phyloP scores from a whole-genome alignment of 2,888 invertebrate genomes.

The Mechanitis messenoides region DNA sequence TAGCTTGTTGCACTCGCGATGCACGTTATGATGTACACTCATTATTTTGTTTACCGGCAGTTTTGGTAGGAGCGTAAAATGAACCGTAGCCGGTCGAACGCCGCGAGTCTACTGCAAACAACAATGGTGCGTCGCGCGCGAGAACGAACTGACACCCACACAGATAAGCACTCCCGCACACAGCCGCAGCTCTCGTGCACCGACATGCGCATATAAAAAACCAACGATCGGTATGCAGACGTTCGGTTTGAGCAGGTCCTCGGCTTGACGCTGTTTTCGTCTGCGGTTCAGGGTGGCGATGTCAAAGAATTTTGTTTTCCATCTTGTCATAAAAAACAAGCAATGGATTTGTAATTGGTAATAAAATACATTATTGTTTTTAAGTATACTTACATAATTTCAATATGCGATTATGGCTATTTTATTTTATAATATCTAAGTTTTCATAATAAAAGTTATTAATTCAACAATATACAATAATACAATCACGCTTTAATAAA shows the following conservation, averaged over 20 bases:
- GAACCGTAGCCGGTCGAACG: conserved; percentile 51
- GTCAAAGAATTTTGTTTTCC: background rate
- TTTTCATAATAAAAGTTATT: too few species aligned
- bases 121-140: conserved; percentile 63
- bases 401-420: too few species aligned
- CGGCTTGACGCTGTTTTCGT: conserved; percentile 76
- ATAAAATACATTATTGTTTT: background rate
- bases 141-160: conserved; percentile 58
- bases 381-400: too few species aligned
- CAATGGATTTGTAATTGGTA: background rate
- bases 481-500: too few species aligned
- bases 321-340: background rate
- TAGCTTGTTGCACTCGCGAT: conserved; percentile 71
- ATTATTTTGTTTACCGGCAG: conserved; percentile 73
- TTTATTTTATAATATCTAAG: too few species aligned
- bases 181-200: conserved; percentile 47
- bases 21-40: conserved; percentile 67
- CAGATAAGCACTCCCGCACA: conserved; percentile 48
- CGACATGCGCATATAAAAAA: conserved; percentile 70
- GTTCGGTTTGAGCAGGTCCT: conserved; percentile 76
- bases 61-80: conserved; percentile 49
- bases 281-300: conserved; percentile 69
- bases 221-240: conserved; percentile 77
- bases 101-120: conserved; percentile 70
- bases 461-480: too few species aligned